Conservation (phyloP, 2,888 invertebrate genomes). For the Drosophila atripex region DNA sequence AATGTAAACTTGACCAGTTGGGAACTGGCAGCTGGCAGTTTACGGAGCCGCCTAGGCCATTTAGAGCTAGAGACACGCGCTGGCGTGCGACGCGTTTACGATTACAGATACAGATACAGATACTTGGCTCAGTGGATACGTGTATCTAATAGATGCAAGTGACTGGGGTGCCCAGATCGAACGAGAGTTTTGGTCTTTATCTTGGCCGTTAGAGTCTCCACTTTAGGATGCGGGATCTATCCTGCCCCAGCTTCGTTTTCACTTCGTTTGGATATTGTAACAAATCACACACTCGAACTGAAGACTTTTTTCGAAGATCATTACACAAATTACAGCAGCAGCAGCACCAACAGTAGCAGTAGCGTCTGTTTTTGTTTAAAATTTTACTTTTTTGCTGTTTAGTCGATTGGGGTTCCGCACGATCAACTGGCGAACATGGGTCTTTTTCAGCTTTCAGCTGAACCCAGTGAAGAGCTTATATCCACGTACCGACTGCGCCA, state of each 20-base stretch:
- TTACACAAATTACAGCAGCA: constrained; percentile 48
- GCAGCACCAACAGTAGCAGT: constrained; percentile 9
- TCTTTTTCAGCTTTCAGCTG: constrained; percentile 29
- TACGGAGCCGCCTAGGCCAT: constrained; percentile 42
- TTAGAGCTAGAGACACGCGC: constrained; percentile 65
- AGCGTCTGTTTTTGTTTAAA: constrained; percentile 40
- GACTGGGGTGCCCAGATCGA: constrained; percentile 2
- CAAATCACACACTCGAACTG: constrained; percentile 49
- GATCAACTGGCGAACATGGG: constrained; percentile 63
- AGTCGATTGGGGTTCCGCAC: constrained; percentile 63
- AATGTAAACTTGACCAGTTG: constrained; percentile 37
- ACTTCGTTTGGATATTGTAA: constrained; percentile 26
- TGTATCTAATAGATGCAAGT: constrained; percentile 23
- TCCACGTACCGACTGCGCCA: constrained; percentile 70
- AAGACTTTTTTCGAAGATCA: constrained; percentile 44
- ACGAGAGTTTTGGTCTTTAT: constrained; percentile 1
- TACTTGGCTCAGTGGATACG: constrained; percentile 34
- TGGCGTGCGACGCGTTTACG: constrained; percentile 47
- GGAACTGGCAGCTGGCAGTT: constrained; percentile 23
- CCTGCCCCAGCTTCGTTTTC: background rate
- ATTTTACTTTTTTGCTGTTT: constrained; percentile 19
- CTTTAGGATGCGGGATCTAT: background rate
- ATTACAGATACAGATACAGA: constrained; percentile 50
- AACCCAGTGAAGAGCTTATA: constrained; percentile 21
- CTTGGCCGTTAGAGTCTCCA: background rate